Conservation (phyloP, 2,888 invertebrate genomes). For the Nomada fucata region DNA sequence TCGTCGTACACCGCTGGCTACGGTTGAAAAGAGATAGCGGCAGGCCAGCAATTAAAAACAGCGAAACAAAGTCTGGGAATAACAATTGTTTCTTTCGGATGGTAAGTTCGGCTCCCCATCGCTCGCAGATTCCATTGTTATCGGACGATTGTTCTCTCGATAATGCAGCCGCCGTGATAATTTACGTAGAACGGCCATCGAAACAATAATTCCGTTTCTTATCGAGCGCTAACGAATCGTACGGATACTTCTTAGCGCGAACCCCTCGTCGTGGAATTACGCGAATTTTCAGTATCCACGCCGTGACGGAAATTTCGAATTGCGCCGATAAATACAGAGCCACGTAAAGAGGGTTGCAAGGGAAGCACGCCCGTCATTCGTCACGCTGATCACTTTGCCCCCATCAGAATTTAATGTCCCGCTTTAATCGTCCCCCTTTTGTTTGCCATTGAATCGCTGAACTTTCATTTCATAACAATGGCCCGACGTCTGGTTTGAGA, state of each 20-base stretch:
- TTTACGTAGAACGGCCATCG: not conserved
- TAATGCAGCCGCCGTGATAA: not conserved
- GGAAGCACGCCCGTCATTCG: slow-evolving; percentile 2
- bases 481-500: slow-evolving; percentile 10
- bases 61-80: slow-evolving; percentile 24
- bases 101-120: slow-evolving; percentile 16
- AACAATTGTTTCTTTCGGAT: slow-evolving; percentile 50
- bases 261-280: no score
- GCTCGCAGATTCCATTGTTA: slow-evolving; percentile 23
- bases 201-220: no score
- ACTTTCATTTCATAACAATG: slow-evolving; percentile 61
- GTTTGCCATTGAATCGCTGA: slow-evolving; percentile 54
- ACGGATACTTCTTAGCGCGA: no score
- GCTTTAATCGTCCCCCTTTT: slow-evolving; percentile 55
- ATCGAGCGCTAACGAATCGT: no score
- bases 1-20: not conserved
- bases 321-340: not conserved
- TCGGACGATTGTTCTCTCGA: slow-evolving; percentile 18
- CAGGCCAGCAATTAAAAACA: slow-evolving; percentile 49
- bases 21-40: slow-evolving; percentile 9
- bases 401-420: slow-evolving; percentile 38
- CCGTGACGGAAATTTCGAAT: not conserved
- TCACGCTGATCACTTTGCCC: slow-evolving; percentile 46
- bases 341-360: not conserved
- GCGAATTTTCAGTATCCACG: not conserved